Conservation (phyloP, 2,888 invertebrate species). For the Diplolepis rosae region DNA sequence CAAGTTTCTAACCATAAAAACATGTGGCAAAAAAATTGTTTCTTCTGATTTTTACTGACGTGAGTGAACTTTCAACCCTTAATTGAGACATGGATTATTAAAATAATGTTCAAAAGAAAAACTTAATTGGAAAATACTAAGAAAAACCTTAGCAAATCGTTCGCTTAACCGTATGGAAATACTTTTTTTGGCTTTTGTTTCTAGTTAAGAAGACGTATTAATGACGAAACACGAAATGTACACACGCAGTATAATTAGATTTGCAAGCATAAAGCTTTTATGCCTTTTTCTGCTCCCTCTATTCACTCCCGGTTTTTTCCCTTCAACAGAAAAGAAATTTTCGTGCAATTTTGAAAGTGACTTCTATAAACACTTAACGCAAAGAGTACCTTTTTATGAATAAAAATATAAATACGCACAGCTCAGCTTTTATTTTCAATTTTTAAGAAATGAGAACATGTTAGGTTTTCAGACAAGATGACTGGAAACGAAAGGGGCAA, state of each 20-base stretch:
- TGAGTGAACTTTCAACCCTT: too few species aligned
- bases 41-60: too few species aligned
- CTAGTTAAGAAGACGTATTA: constrained; percentile 56
- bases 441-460: neutral
- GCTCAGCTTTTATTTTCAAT: neutral
- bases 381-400: neutral
- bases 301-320: constrained; percentile 2
- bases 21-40: too few species aligned
- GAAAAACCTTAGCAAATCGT: constrained; percentile 8
- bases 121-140: neutral
- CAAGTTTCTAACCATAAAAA: too few species aligned
- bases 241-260: constrained; percentile 15
- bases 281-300: constrained; percentile 8
- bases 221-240: constrained; percentile 33
- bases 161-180: constrained; percentile 47
- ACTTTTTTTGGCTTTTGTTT: constrained; percentile 48
- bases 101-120: too few species aligned
- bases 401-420: neutral
- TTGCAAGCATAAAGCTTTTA: neutral
- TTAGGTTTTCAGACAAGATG: neutral
- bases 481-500: constrained; percentile 15
- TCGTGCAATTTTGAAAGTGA: neutral
- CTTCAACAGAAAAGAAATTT: constrained; percentile 18
- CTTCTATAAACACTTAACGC: neutral
- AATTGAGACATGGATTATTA: too few species aligned